These are phyloP conservation scores for Genyomyrus donnyi DNA, from an alignment of 2,113 vertebrate genomes.

Conservation along the genomic window DNA sequence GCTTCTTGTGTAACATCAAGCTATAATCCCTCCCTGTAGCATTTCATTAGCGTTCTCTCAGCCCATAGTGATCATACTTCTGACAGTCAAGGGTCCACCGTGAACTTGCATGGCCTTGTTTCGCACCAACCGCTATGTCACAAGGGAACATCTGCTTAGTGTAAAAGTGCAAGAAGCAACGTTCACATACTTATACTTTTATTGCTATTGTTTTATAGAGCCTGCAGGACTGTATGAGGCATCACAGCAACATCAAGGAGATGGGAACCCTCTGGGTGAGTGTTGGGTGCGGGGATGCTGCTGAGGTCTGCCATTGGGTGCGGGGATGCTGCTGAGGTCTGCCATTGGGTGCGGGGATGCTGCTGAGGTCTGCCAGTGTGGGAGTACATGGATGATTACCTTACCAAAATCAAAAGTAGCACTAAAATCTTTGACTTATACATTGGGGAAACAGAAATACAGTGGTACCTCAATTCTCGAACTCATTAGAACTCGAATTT, in stretches of 20 bases:
- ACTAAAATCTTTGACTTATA: neutral
- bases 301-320: neutral
- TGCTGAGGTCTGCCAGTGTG: neutral
- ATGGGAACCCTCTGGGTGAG: constrained; percentile 84
- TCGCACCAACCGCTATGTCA: neutral
- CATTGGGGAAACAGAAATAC: neutral
- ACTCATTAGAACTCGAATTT: no score
- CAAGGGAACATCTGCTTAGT: neutral
- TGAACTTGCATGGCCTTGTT: neutral
- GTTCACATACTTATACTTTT: neutral
- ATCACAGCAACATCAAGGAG: constrained; percentile 82
- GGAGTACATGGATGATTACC: neutral
- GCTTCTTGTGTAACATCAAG: neutral
- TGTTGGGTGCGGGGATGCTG: neutral
- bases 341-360: neutral
- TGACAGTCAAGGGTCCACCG: neutral
- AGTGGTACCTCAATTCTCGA: no score
- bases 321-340: neutral
- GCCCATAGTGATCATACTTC: neutral
- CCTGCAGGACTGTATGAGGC: constrained; percentile 88
- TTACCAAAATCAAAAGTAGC: neutral
- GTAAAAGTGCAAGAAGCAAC: neutral
- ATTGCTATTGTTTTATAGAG: constrained; percentile 58
- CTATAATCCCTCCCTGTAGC: neutral
- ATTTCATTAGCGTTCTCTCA: neutral